phyloP scores from a whole-genome alignment of 2,888 invertebrate species.

The Eledona agricola region DNA sequence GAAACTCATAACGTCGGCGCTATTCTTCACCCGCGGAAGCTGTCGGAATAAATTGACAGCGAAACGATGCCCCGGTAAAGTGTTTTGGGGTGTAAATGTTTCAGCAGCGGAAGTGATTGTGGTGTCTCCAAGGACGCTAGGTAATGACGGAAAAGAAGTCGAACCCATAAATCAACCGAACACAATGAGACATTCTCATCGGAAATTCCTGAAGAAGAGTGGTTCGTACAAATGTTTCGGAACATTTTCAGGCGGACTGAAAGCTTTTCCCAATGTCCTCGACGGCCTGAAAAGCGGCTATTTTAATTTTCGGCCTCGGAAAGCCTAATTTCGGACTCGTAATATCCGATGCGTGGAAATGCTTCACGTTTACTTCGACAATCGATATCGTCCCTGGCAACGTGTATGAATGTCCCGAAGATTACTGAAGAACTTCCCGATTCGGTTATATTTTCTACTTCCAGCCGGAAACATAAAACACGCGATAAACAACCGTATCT shows the following conservation, averaged over 20 bases:
- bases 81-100: constrained; percentile 35
- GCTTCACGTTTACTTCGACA: too few relatives aligned
- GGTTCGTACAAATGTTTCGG: background rate
- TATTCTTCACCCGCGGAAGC: background rate
- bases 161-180: constrained; percentile 47
- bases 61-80: constrained; percentile 3
- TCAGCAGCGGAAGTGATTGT: constrained; percentile 31
- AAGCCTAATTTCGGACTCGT: too few relatives aligned
- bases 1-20: background rate
- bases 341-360: too few relatives aligned
- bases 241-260: background rate
- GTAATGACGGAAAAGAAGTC: constrained; percentile 44
- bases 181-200: constrained; percentile 46
- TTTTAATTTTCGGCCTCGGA: too few relatives aligned
- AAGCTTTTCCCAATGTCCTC: too few relatives aligned
- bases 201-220: constrained; percentile 3
- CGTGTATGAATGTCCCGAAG: too few relatives aligned
- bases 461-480: too few relatives aligned
- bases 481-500: too few relatives aligned
- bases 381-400: too few relatives aligned
- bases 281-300: too few relatives aligned
- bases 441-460: too few relatives aligned
- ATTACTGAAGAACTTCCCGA: too few relatives aligned
- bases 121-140: constrained; percentile 30
- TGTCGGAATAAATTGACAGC: constrained; percentile 10